A percentile compares a stretch with the other conserved stretches of the same genome.
Conservation (phyloP, 2,113 vertebrate species). For the Melanostigma gelatinosum region DNA sequence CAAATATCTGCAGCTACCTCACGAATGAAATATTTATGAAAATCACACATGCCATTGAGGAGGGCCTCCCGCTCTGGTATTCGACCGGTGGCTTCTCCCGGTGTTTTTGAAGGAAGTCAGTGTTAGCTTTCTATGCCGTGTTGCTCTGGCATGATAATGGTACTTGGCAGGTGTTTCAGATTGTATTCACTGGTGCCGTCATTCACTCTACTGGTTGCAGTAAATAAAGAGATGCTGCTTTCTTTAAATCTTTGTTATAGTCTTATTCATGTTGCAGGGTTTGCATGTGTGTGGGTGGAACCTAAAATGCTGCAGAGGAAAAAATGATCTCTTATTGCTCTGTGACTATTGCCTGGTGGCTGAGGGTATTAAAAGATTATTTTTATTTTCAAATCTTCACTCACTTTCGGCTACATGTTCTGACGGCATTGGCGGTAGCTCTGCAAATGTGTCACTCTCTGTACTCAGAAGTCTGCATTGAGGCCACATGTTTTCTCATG, state of each 20-base stretch:
- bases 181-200: slow-evolving; percentile 1
- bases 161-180: background rate
- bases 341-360: background rate
- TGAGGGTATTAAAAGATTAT: slow-evolving; percentile 27
- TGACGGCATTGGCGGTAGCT: background rate
- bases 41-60: slow-evolving; percentile 64
- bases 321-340: slow-evolving; percentile 13
- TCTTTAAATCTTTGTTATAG: background rate
- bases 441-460: background rate
- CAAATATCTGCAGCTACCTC: slow-evolving; percentile 67
- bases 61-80: slow-evolving; percentile 42
- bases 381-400: background rate
- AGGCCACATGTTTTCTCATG: background rate
- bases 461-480: background rate
- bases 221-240: background rate
- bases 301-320: background rate
- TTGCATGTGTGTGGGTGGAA: background rate
- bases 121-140: slow-evolving; percentile 40
- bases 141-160: slow-evolving; percentile 52
- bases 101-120: slow-evolving; percentile 54
- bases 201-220: background rate
- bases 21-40: slow-evolving; percentile 77
- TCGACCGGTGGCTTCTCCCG: slow-evolving; percentile 36
- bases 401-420: background rate
- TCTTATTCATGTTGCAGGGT: background rate